A percentile compares a stretch with the other conserved stretches of the same genome.
Conservation (phyloP, 2,888 invertebrate species). For the Galerucella calmariensis region DNA sequence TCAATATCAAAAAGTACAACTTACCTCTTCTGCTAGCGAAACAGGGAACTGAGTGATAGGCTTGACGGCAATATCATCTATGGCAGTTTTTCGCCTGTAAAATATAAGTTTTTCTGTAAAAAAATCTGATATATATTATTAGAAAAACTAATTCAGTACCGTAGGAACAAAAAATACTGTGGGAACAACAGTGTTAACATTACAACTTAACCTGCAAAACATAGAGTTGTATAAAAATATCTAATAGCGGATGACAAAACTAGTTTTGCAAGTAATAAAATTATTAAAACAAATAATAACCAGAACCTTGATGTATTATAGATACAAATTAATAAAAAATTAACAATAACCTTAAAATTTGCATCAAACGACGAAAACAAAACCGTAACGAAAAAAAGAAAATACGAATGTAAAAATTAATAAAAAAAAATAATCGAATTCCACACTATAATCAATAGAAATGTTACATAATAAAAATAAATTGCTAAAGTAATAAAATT, state of each 20-base stretch:
- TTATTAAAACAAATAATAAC: constrained; percentile 52
- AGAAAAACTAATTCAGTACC: constrained; percentile 47
- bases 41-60: constrained; percentile 88
- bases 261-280: constrained; percentile 51
- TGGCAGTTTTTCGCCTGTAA: constrained; percentile 74
- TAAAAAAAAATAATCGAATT: constrained; percentile 19
- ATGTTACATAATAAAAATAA: constrained; percentile 29
- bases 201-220: constrained; percentile 46
- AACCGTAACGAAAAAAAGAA: background rate
- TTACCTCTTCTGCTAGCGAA: constrained; percentile 85
- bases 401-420: background rate
- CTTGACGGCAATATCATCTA: constrained; percentile 89
- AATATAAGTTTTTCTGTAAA: constrained; percentile 29
- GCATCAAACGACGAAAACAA: constrained; percentile 20
- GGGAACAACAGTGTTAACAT: constrained; percentile 56
- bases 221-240: constrained; percentile 32
- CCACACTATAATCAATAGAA: constrained; percentile 18
- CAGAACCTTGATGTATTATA: constrained; percentile 47
- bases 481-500: constrained; percentile 33
- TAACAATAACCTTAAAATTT: constrained; percentile 35
- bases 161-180: constrained; percentile 56
- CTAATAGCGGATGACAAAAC: constrained; percentile 46
- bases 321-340: constrained; percentile 25
- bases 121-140: constrained; percentile 11
- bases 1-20: constrained; percentile 47